A percentile compares a stretch with the other conserved stretches of the same genome.
Evolutionary conservation across 2,888 invertebrate species (phyloP).

Genomic region (Nomada lathburiana): DNA sequence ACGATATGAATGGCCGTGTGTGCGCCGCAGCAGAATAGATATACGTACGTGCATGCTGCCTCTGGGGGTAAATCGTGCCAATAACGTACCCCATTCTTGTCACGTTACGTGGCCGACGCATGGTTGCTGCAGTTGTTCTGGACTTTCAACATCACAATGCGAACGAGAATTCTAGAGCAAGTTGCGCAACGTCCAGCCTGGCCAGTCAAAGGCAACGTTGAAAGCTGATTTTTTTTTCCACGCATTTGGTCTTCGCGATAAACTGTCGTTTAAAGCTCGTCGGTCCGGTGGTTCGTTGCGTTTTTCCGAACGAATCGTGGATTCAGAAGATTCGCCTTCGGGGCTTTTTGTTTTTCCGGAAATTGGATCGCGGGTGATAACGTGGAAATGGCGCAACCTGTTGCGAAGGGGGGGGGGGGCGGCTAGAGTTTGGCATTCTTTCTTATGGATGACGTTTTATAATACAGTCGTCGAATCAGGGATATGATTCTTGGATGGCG

Average conservation of each 20-base stretch:
- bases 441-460: conserved; percentile 51
- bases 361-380: conserved; percentile 4
- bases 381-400: conserved; percentile 41
- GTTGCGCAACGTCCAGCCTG: neutral
- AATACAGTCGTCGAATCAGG: conserved; percentile 55
- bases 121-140: conserved; percentile 14
- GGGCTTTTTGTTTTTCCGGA: neutral
- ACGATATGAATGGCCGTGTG: neutral
- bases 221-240: conserved; percentile 8
- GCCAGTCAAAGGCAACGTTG: neutral
- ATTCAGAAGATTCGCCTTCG: too few species aligned
- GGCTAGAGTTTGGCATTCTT: conserved; percentile 39
- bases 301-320: neutral
- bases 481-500: conserved; percentile 28
- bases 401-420: conserved; percentile 48
- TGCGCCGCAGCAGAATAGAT: conserved; percentile 27
- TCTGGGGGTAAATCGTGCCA: conserved; percentile 56
- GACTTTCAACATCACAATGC: conserved; percentile 30
- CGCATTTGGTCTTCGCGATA: too few species aligned
- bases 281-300: too few species aligned
- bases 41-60: conserved; percentile 33
- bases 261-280: neutral
- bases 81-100: conserved; percentile 60
- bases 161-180: conserved; percentile 19
- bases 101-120: conserved; percentile 41